phyloP scores from a whole-genome alignment of 2,113 vertebrate genomes.

The Phainopepla nitens region DNA sequence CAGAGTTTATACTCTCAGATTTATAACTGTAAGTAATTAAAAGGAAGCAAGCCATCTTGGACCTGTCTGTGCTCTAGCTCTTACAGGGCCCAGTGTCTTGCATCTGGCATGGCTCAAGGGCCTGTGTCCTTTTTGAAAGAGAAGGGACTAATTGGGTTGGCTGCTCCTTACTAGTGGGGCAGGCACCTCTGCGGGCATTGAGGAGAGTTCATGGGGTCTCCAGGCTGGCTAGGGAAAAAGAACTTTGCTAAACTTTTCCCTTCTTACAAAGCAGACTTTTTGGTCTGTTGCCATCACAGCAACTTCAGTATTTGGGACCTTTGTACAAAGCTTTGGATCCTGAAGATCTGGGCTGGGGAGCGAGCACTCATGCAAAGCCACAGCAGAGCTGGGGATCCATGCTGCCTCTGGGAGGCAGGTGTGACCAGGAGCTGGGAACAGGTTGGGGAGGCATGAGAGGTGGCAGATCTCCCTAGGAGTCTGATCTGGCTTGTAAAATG shows the following conservation, averaged over 20 bases:
- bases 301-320: not conserved
- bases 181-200: not conserved
- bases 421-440: not conserved
- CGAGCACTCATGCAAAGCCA: not conserved
- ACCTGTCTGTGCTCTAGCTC: not conserved
- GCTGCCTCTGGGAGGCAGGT: not conserved
- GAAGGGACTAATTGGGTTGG: not conserved
- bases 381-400: not conserved
- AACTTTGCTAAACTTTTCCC: not conserved
- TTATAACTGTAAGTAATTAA: constrained; percentile 15
- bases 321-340: not conserved
- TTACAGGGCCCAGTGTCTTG: not conserved
- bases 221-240: not conserved
- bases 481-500: not conserved
- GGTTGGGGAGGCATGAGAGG: not conserved
- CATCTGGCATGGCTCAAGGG: not conserved
- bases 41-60: not conserved
- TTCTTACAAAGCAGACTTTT: not conserved
- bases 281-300: not conserved
- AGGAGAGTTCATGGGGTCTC: not conserved
- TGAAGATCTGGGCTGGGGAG: rapidly evolving
- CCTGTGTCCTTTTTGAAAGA: not conserved
- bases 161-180: not conserved
- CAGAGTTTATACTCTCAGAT: constrained; percentile 1
- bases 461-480: not conserved